Base-by-base conservation (phyloP, 2,888 invertebrate genomes). In the Rotaria magnacalcarata region DNA sequence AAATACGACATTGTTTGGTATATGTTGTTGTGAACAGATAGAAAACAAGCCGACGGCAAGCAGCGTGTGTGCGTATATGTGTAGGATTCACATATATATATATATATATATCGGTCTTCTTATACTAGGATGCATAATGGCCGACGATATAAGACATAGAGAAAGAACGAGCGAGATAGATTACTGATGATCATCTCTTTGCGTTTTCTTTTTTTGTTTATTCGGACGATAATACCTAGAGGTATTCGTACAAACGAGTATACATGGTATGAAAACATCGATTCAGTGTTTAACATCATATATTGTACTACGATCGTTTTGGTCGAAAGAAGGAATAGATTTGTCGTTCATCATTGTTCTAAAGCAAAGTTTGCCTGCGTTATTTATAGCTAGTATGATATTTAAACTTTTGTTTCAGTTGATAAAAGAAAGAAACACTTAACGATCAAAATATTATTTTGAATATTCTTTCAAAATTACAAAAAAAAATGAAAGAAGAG, bases 211-310 rank as follows among this genome's bases (percentile, higher is more conserved):
- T 34, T 67, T 67, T 67, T 67, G 67, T 67, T 34, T 14, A 19
- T 67, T 67, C 34, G 67, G 67, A 67, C 67, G 67, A 67, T 67
- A 7, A 67, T 67, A 34, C 67, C 67, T 67, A 34, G 67, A 67
- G 67, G 19, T 67, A 67, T 67, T 41, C 34, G 6, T 34, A 16
- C 67, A 4, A 41, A 14, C 34, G 34, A 5, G 34, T 19, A 67
- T 41, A 52, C 4, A 60, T 60, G 27, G 27, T 27, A 27, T 60
- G 60, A 60, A 60, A 60, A 60, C 60, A 27, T 60, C 5, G 27
- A 60, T 60, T n/a, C 11, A 60, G 27, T 60, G 60, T n/a, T 27
- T 34, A 27, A 27, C 27, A 60, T 60, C 7, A n/a, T n/a, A 67
- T 24, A 67, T 41, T 67, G 16, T 41, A 67, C 14, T 67, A 67